phyloP scores from a whole-genome alignment of 2,888 invertebrate genomes.

The Athetis lepigone region DNA sequence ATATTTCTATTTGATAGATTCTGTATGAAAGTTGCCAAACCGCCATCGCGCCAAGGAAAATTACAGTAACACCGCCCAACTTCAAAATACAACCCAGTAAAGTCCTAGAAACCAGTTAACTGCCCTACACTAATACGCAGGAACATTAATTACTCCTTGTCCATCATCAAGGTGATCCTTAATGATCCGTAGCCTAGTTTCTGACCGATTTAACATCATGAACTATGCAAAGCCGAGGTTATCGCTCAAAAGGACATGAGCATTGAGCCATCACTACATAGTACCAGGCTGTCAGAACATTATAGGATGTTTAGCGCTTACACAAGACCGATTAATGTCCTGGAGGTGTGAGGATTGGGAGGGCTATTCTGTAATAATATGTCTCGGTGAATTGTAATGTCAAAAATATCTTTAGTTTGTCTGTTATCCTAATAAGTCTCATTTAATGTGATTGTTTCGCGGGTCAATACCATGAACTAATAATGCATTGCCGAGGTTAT shows the following conservation, averaged over 20 bases:
- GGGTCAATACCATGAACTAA: too few relatives aligned
- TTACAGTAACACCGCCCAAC: too few relatives aligned
- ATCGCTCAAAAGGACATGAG: conserved; percentile 19
- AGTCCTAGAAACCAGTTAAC: not conserved
- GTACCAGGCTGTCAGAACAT: conserved; percentile 6
- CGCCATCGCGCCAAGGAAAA: too few relatives aligned
- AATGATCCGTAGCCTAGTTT: conserved; percentile 20
- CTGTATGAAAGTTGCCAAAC: too few relatives aligned
- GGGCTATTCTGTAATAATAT: too few relatives aligned
- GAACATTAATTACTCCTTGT: not conserved
- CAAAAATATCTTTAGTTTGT: too few relatives aligned
- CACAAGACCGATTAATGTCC: not conserved
- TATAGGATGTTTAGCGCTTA: not conserved
- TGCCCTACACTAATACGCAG: not conserved
- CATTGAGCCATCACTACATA: conserved; percentile 8
- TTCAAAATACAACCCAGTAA: too few relatives aligned
- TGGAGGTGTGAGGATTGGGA: not conserved
- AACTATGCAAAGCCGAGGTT: conserved; percentile 29
- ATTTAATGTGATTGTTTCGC: too few relatives aligned
- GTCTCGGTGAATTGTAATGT: too few relatives aligned
- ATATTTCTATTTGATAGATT: too few relatives aligned
- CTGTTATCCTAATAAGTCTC: too few relatives aligned
- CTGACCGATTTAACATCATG: conserved; percentile 12
- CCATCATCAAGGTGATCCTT: conserved; percentile 24
- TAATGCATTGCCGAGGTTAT: too few relatives aligned